These are phyloP conservation scores for Drosophila silvestris DNA, from an alignment of 2,888 invertebrate species.

Conservation along the genomic window DNA sequence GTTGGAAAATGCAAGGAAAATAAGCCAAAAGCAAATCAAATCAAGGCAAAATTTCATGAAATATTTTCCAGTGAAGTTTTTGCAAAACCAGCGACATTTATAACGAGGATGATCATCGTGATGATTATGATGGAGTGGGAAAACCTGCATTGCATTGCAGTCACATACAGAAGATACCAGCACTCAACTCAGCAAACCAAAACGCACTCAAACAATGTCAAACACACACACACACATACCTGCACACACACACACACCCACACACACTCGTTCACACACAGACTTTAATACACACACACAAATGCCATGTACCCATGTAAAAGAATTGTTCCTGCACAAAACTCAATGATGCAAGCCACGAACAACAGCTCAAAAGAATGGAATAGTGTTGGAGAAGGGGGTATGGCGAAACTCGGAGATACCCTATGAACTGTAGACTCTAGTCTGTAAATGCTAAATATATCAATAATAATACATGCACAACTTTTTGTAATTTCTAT, in stretches of 20 bases:
- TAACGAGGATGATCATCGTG: conserved; percentile 21
- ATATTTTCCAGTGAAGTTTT: conserved; percentile 22
- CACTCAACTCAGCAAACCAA: conserved; percentile 24
- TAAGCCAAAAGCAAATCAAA: conserved; percentile 36
- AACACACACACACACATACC: conserved; percentile 5
- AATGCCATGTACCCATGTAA: conserved; percentile 30
- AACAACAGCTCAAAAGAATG: conserved; percentile 37
- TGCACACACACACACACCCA: conserved; percentile 23
- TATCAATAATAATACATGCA: not conserved
- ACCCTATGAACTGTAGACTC: conserved; percentile 3
- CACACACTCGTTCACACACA: conserved; percentile 9
- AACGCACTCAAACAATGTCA: conserved; percentile 51
- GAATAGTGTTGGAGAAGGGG: not conserved
- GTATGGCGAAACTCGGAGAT: not conserved
- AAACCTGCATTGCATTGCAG: conserved; percentile 61
- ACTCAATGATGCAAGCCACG: conserved; percentile 63
- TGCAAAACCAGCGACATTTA: conserved; percentile 59
- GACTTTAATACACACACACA: conserved; percentile 4
- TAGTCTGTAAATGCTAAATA: not conserved
- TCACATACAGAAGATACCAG: conserved; percentile 46
- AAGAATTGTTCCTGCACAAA: conserved; percentile 74
- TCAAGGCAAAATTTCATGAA: conserved; percentile 39
- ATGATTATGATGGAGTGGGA: conserved; percentile 41
- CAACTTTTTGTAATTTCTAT: not conserved
- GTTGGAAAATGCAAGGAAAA: conserved; percentile 15